These are phyloP conservation scores for Pseudococcus longispinus DNA, from an alignment of 2,888 invertebrate genomes.

Conservation along the genomic window DNA sequence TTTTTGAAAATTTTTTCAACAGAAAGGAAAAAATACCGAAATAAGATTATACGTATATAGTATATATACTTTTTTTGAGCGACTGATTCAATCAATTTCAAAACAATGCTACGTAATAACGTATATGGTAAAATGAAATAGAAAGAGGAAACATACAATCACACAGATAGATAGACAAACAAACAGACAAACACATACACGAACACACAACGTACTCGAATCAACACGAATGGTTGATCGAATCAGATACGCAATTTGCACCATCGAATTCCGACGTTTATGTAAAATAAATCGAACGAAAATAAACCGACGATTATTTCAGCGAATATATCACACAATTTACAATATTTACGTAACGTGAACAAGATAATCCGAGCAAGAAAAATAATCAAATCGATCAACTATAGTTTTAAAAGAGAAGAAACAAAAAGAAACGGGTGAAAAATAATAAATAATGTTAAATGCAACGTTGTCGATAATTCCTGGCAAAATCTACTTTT, in stretches of 20 bases:
- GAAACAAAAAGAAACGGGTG: not conserved
- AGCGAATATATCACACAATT: constrained; percentile 20
- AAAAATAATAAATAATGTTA: not conserved
- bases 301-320: not conserved
- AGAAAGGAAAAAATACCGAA: not conserved
- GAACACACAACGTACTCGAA: not conserved
- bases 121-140: not conserved
- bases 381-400: not conserved
- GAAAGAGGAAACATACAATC: not conserved
- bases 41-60: not conserved
- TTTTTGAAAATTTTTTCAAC: not conserved
- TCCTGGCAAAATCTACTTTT: not conserved
- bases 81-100: not conserved
- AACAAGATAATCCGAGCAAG: not conserved
- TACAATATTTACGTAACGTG: constrained; percentile 1
- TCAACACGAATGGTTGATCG: not conserved
- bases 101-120: constrained; percentile 4
- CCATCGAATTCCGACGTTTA: not conserved
- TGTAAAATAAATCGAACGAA: not conserved
- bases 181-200: not conserved
- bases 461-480: not conserved
- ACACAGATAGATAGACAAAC: not conserved
- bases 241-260: not conserved
- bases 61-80: constrained; percentile 8
- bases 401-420: not conserved